These are phyloP conservation scores for Myripristis murdjan DNA, from an alignment of 2,797 vertebrate species.

Conservation along the genomic window DNA sequence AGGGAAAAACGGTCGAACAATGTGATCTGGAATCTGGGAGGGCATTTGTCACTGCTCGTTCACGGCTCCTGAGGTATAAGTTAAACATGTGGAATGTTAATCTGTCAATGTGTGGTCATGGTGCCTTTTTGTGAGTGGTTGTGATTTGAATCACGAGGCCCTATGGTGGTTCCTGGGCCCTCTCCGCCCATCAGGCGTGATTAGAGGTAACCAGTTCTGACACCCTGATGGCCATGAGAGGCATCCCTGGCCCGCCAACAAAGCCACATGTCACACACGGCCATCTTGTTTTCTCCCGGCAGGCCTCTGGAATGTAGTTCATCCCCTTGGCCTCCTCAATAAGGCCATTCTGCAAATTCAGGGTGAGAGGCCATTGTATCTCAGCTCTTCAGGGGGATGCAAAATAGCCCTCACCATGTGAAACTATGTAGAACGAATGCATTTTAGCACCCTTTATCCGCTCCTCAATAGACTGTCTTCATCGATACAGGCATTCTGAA, in stretches of 20 bases:
- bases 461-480: slow-evolving; percentile 67
- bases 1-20: slow-evolving; percentile 77
- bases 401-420: slow-evolving; percentile 78
- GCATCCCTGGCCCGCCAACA: slow-evolving; percentile 83
- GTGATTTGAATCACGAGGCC: slow-evolving; percentile 85
- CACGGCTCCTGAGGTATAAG: slow-evolving; percentile 81
- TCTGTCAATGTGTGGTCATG: slow-evolving; percentile 86
- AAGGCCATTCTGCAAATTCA: slow-evolving; percentile 76
- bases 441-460: slow-evolving; percentile 71
- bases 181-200: slow-evolving; percentile 77
- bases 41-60: slow-evolving; percentile 63
- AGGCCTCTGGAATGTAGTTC: slow-evolving; percentile 81
- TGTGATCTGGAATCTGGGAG: slow-evolving; percentile 81
- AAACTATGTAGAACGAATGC: slow-evolving; percentile 81
- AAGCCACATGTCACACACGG: slow-evolving; percentile 84
- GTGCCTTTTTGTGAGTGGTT: slow-evolving; percentile 76
- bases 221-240: slow-evolving; percentile 85
- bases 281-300: slow-evolving; percentile 84
- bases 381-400: slow-evolving; percentile 71
- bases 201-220: slow-evolving; percentile 84
- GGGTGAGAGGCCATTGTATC: slow-evolving; percentile 81
- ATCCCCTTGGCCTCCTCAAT: slow-evolving; percentile 72
- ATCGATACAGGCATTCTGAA: slow-evolving; percentile 56
- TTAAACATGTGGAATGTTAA: slow-evolving; percentile 87
- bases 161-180: slow-evolving; percentile 68